phyloP scores from a whole-genome alignment of 2,888 invertebrate species.

The Sphaerophoria rueppellii region DNA sequence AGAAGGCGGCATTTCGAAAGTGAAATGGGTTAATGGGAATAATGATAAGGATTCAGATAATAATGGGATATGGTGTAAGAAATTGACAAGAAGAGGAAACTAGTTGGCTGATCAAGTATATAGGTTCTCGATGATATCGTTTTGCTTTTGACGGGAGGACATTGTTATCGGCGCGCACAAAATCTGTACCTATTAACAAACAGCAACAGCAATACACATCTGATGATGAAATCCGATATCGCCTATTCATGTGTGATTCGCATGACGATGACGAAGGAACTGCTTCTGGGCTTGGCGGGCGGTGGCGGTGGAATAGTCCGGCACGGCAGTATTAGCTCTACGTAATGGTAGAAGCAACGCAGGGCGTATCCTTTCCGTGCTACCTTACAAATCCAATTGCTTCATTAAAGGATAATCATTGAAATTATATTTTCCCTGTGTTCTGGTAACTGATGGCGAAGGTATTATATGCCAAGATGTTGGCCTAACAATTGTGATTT shows the following conservation, averaged over 20 bases:
- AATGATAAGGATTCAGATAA: slow-evolving; percentile 68
- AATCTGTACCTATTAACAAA: slow-evolving; percentile 33
- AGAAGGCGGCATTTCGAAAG: slow-evolving; percentile 70
- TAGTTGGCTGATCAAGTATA: slow-evolving; percentile 71
- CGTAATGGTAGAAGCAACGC: slow-evolving; percentile 27
- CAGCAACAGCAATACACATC: slow-evolving; percentile 53
- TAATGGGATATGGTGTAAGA: slow-evolving; percentile 73
- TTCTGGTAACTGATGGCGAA: slow-evolving; percentile 44
- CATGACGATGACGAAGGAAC: slow-evolving; percentile 37
- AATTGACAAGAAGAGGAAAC: slow-evolving; percentile 72
- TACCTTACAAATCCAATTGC: slow-evolving; percentile 72
- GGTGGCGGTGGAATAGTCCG: slow-evolving; percentile 32
- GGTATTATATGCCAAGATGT: slow-evolving; percentile 55
- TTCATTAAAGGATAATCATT: slow-evolving; percentile 72
- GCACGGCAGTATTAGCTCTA: not conserved
- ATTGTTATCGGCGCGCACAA: slow-evolving; percentile 55
- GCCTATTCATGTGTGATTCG: slow-evolving; percentile 72
- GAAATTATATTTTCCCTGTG: slow-evolving; percentile 66
- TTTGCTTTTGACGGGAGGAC: slow-evolving; percentile 57
- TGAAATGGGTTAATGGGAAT: slow-evolving; percentile 72
- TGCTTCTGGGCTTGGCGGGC: not conserved
- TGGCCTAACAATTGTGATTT: slow-evolving; percentile 69
- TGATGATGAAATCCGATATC: slow-evolving; percentile 72
- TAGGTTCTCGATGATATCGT: slow-evolving; percentile 64
- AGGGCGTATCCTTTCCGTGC: slow-evolving; percentile 57